Conservation (phyloP, 2,113 vertebrate genomes). For the Rhea pennata region DNA sequence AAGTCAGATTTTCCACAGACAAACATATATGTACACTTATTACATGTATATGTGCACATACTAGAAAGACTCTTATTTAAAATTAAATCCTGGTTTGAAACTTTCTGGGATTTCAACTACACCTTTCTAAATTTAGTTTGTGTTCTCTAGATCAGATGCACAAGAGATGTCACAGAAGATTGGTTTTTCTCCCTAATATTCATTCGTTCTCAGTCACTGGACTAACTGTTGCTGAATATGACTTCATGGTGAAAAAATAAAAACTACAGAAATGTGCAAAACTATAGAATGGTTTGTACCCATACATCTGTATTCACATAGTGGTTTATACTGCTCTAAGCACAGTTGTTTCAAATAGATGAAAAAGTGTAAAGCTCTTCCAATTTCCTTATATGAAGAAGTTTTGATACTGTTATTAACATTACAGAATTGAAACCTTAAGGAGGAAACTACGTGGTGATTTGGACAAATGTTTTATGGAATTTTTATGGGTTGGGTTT, state of each 20-base stretch:
- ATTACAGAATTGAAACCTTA: background rate
- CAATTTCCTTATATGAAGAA: background rate
- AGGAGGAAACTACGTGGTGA: background rate
- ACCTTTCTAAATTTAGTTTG: background rate
- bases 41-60: background rate
- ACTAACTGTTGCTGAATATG: background rate
- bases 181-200: background rate
- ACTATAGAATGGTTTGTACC: background rate
- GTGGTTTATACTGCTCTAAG: background rate
- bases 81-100: background rate
- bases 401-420: background rate
- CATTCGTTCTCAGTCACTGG: background rate
- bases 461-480: background rate
- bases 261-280: background rate
- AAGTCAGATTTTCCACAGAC: background rate
- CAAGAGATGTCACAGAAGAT: background rate
- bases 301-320: background rate
- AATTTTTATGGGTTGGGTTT: background rate
- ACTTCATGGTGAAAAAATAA: background rate
- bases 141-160: background rate
- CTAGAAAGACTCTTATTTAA: background rate
- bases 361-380: background rate
- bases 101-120: background rate
- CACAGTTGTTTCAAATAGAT: background rate
- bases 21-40: background rate